phyloP scores from a whole-genome alignment of 2,888 invertebrate genomes.

The Drosophila tanythrix region DNA sequence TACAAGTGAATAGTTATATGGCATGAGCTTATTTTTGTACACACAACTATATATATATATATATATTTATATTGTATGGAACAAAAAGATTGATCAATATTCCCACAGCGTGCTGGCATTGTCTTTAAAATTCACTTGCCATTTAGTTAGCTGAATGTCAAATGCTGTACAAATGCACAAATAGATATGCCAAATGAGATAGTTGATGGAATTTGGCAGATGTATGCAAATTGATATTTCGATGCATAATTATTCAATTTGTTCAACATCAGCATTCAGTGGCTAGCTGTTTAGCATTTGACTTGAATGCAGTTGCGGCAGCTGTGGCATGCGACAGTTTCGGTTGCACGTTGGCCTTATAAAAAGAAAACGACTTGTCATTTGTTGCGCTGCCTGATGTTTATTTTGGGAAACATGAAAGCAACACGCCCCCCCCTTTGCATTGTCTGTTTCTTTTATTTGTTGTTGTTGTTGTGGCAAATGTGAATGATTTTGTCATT shows the following conservation, averaged over 20 bases:
- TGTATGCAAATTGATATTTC: slow-evolving; percentile 22
- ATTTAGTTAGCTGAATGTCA: slow-evolving; percentile 8
- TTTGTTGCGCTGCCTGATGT: slow-evolving; percentile 19
- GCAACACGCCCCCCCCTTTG: slow-evolving; percentile 52
- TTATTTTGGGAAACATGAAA: slow-evolving; percentile 23
- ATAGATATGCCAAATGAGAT: not conserved
- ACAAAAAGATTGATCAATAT: slow-evolving; percentile 15
- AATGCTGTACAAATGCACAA: not conserved
- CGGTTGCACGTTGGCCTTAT: slow-evolving; percentile 49
- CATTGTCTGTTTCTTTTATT: slow-evolving; percentile 1
- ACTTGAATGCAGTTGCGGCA: slow-evolving; percentile 42
- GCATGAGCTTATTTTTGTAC: not conserved
- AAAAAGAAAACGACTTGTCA: slow-evolving; percentile 28
- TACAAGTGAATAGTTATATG: not conserved
- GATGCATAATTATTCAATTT: slow-evolving; percentile 33
- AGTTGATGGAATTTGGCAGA: slow-evolving; percentile 8
- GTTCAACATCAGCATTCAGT: not conserved
- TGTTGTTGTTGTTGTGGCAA: slow-evolving; percentile 24
- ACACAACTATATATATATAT: not conserved
- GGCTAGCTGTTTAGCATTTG: slow-evolving; percentile 3
- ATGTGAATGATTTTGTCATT: slow-evolving; percentile 58
- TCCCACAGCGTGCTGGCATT: not conserved
- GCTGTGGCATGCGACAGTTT: slow-evolving; percentile 8
- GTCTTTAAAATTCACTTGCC: slow-evolving; percentile 4
- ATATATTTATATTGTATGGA: not conserved